A percentile compares a stretch with the other conserved stretches of the same genome.
These are phyloP conservation scores for Drosophila yakuba DNA, from an alignment of 1,140 invertebrate species.

Conservation along the genomic window DNA sequence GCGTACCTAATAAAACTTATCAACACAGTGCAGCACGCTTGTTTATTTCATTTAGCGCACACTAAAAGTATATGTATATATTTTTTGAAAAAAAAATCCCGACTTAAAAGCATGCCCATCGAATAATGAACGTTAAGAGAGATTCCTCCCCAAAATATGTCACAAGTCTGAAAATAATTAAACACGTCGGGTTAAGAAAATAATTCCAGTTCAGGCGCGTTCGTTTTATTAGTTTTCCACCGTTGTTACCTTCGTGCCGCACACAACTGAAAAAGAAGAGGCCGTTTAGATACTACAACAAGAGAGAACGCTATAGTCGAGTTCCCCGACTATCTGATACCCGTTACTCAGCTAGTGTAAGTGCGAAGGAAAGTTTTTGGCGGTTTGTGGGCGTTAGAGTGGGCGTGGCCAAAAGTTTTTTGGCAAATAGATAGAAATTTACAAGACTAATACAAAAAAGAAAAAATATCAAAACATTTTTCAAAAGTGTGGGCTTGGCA, in stretches of 20 bases:
- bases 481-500: no score
- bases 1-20: constrained; percentile 60
- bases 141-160: constrained; percentile 45
- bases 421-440: no score
- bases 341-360: no score
- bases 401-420: no score
- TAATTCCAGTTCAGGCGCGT: constrained; percentile 30
- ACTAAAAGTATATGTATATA: constrained; percentile 33
- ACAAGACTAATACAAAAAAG: no score
- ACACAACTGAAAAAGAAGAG: constrained; percentile 5
- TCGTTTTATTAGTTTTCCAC: constrained; percentile 46
- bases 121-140: constrained; percentile 47
- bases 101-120: constrained; percentile 45
- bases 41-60: constrained; percentile 63
- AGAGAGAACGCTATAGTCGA: no score
- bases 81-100: constrained; percentile 38
- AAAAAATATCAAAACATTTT: no score
- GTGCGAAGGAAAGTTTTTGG: no score
- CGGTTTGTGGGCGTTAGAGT: no score
- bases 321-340: no score
- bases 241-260: constrained; percentile 55
- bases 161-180: constrained; percentile 50
- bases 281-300: neutral
- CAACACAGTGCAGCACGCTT: constrained; percentile 48
- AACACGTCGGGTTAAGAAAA: constrained; percentile 22